phyloP scores from a whole-genome alignment of 2,113 vertebrate species.

The Macaca mulatta region DNA sequence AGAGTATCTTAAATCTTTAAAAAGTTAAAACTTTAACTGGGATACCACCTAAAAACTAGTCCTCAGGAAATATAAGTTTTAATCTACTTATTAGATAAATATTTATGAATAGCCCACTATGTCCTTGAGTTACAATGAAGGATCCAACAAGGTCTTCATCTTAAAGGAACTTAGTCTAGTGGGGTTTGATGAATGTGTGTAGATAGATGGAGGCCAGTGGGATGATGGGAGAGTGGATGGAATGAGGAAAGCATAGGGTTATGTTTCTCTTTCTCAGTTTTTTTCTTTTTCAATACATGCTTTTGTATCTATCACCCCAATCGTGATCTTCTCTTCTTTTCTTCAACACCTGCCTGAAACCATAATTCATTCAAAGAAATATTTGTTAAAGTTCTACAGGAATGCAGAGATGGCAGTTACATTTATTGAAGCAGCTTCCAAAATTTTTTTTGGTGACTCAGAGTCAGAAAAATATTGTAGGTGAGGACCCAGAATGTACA shows the following conservation, averaged over 20 bases:
- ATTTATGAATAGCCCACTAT: background rate
- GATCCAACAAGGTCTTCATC: background rate
- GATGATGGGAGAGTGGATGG: background rate
- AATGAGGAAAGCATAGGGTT: background rate
- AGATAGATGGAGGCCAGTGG: background rate
- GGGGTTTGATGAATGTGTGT: background rate
- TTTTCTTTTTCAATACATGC: background rate
- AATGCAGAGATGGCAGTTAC: background rate
- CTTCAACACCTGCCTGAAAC: background rate
- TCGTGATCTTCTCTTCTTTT: background rate
- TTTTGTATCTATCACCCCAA: background rate
- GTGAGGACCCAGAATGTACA: background rate
- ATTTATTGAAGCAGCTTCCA: background rate
- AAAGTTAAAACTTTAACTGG: background rate
- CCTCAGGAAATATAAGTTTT: background rate
- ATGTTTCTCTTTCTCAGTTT: background rate
- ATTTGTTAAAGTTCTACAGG: background rate
- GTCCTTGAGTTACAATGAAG: background rate
- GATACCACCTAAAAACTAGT: background rate
- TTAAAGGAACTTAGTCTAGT: background rate
- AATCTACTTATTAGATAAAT: slow-evolving; percentile 2
- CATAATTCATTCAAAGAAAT: background rate
- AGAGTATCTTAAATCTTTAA: background rate
- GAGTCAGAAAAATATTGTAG: slow-evolving; percentile 23
- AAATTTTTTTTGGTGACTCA: background rate